phyloP scores from a whole-genome alignment of 2,888 invertebrate species.

The Melinopterus prodromus region DNA sequence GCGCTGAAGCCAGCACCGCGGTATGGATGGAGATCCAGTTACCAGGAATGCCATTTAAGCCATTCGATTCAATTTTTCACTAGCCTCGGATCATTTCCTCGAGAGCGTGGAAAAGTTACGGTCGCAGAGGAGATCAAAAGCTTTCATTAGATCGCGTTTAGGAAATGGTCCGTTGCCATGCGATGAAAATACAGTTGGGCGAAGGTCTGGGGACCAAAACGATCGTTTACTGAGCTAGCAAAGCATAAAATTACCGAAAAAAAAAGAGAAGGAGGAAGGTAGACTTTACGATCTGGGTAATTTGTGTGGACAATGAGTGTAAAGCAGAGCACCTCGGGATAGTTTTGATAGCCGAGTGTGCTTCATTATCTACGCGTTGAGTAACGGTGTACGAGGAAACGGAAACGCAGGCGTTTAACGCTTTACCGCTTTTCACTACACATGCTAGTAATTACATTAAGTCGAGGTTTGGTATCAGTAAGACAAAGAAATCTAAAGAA shows the following conservation, averaged over 20 bases:
- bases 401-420: neutral
- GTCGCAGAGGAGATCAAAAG: neutral
- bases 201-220: neutral
- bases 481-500: too few species aligned
- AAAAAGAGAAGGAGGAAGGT: neutral
- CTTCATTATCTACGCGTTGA: neutral
- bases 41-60: neutral
- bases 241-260: neutral
- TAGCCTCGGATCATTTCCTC: too few species aligned
- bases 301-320: neutral
- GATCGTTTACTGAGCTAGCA: neutral
- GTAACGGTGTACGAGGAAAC: neutral
- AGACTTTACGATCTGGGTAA: neutral
- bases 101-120: too few species aligned
- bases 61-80: neutral
- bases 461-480: neutral
- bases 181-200: neutral
- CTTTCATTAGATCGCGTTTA: neutral
- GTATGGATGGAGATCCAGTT: neutral
- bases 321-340: too few species aligned
- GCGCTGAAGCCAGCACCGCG: neutral
- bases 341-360: neutral
- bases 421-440: neutral
- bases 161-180: neutral
- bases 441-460: neutral